Conservation (phyloP, 2,888 invertebrate species). For the Chorisops tibialis region DNA sequence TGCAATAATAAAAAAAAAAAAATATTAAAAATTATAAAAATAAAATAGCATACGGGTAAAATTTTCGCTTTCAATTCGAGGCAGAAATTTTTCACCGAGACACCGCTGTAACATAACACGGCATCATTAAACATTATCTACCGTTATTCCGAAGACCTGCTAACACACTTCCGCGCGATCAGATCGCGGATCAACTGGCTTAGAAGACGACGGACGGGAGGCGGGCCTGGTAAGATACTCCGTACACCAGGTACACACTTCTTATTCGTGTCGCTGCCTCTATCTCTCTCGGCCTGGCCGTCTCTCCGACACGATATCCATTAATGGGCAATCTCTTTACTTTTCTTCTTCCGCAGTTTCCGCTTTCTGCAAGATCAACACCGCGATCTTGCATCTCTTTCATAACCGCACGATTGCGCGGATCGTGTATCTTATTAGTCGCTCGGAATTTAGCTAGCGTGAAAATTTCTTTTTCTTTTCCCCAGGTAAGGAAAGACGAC, state of each 20-base stretch:
- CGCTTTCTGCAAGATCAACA: slow-evolving; percentile 12
- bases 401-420: no score
- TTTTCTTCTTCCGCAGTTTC: slow-evolving; percentile 13
- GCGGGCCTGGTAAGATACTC: no score
- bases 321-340: neutral
- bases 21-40: slow-evolving; percentile 21
- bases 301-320: no score
- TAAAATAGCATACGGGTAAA: slow-evolving; percentile 28
- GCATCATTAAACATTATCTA: slow-evolving; percentile 38
- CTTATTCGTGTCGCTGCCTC: no score
- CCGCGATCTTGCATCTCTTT: neutral
- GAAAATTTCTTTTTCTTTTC: no score
- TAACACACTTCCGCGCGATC: slow-evolving; percentile 53
- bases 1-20: slow-evolving; percentile 6
- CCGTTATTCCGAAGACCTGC: slow-evolving; percentile 54
- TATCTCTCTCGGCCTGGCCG: no score
- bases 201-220: no score
- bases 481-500: no score
- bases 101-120: slow-evolving; percentile 32
- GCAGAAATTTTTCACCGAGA: slow-evolving; percentile 14
- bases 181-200: slow-evolving; percentile 33
- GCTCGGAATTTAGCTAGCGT: no score
- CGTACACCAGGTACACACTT: no score
- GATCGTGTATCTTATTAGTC: no score
- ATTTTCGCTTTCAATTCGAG: slow-evolving; percentile 33